These are phyloP conservation scores for Apis laboriosa DNA, from an alignment of 1,140 invertebrate species.

Conservation along the genomic window DNA sequence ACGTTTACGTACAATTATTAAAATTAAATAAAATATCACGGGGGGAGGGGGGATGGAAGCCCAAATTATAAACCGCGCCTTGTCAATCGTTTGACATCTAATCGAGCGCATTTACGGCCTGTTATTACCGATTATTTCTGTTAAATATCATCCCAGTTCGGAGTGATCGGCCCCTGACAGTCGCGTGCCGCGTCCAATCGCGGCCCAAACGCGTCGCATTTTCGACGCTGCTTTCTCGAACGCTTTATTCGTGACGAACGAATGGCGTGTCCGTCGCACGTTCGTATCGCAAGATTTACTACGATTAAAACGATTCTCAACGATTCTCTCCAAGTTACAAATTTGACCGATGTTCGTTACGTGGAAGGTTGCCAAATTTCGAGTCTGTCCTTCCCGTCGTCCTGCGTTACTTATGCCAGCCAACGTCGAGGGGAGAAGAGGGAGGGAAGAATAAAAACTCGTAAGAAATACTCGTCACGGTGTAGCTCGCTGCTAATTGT, in stretches of 20 bases:
- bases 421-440: background rate
- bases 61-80: conserved; percentile 16
- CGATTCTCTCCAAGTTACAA: conserved; percentile 38
- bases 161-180: background rate
- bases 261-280: conserved; percentile 28
- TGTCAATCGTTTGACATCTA: conserved; percentile 7
- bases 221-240: background rate
- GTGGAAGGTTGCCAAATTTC: background rate
- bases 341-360: conserved; percentile 46
- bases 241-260: background rate
- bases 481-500: conserved; percentile 66
- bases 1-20: conserved; percentile 6
- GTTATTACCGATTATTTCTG: background rate
- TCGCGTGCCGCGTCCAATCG: background rate
- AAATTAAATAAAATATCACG: conserved; percentile 31
- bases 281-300: conserved; percentile 77
- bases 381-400: background rate
- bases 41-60: background rate
- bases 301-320: conserved; percentile 72
- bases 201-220: background rate
- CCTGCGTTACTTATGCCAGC: background rate
- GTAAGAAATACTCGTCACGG: conserved; percentile 69
- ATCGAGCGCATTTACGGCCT: background rate
- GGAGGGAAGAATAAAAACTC: conserved; percentile 53
- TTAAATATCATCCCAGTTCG: background rate